phyloP scores from a whole-genome alignment of 37 sponge, comb jelly and placozoan species.

The Ianthella basta region DNA sequence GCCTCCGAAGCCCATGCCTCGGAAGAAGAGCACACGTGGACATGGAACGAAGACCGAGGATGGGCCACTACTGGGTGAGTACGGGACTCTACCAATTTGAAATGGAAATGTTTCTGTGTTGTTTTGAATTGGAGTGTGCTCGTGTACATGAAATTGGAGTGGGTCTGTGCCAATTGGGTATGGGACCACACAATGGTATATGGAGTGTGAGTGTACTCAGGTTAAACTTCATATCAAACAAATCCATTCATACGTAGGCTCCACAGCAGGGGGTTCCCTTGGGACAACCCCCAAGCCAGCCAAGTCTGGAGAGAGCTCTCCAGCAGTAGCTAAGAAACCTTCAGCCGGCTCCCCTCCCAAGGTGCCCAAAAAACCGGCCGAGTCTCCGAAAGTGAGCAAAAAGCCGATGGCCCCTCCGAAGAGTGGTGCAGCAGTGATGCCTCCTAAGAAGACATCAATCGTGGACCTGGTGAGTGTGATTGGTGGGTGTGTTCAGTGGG shows the following conservation, averaged over 20 bases:
- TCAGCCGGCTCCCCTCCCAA: conserved; percentile 10
- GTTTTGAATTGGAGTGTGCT: too few relatives aligned
- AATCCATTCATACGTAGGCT: too few relatives aligned
- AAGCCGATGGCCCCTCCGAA: not conserved
- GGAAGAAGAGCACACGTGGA: not conserved
- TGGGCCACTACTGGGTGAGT: not conserved
- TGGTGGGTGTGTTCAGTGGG: not conserved
- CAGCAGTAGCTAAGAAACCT: not conserved
- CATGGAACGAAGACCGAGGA: not conserved
- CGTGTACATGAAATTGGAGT: too few relatives aligned
- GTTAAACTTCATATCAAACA: too few relatives aligned
- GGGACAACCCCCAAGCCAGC: not conserved
- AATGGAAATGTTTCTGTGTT: not conserved
- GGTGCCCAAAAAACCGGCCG: not conserved
- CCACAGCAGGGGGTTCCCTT: not conserved
- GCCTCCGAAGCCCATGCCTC: not conserved
- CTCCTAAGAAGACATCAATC: conserved; percentile 6
- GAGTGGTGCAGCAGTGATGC: not conserved
- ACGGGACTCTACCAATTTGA: not conserved
- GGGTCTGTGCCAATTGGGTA: too few relatives aligned
- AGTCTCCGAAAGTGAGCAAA: not conserved
- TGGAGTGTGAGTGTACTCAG: not conserved
- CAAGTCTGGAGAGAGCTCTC: conserved; percentile 5
- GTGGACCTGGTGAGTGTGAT: not conserved
- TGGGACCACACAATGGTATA: too few relatives aligned